Percentiles rank a stretch among this genome's conserved stretches.
Conservation (phyloP, 1,140 invertebrate species). For the Danaus plexippus region DNA sequence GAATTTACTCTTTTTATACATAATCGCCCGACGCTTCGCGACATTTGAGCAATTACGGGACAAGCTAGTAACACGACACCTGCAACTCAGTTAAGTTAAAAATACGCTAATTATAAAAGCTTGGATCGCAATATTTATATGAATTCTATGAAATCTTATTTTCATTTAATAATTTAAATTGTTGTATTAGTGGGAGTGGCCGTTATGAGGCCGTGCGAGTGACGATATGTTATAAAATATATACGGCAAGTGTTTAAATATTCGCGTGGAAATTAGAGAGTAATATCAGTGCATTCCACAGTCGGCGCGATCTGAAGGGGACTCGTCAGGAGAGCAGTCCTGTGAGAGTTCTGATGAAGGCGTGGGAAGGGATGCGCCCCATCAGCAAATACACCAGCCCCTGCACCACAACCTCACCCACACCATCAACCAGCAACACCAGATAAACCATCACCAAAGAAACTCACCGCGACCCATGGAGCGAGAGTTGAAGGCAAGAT, state of each 20-base stretch:
- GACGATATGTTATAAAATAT: too few species aligned
- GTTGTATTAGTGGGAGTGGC: too few species aligned
- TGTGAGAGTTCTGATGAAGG: constrained; percentile 64
- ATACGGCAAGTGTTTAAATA: too few species aligned
- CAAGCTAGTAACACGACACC: constrained; percentile 30
- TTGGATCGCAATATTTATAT: neutral
- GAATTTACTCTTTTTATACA: constrained; percentile 26
- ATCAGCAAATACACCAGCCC: constrained; percentile 31
- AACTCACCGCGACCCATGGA: constrained; percentile 52
- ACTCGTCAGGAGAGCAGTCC: constrained; percentile 59
- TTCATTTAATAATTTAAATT: too few species aligned
- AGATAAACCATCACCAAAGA: constrained; percentile 43
- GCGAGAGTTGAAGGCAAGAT: constrained; percentile 41
- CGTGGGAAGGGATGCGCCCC: constrained; percentile 39
- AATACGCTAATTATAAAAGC: constrained; percentile 27
- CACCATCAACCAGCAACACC: constrained; percentile 41
- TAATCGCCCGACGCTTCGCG: constrained; percentile 39
- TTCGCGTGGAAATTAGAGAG: too few species aligned
- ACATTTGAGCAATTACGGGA: constrained; percentile 49
- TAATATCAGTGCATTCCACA: constrained; percentile 19
- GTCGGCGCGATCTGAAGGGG: constrained; percentile 59
- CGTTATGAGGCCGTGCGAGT: too few species aligned
- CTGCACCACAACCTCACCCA: constrained; percentile 41
- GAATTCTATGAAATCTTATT: neutral
- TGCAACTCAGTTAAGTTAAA: constrained; percentile 32